Evolutionary conservation across 1,140 invertebrate species (phyloP).

Genomic region (Cepaea nemoralis): DNA sequence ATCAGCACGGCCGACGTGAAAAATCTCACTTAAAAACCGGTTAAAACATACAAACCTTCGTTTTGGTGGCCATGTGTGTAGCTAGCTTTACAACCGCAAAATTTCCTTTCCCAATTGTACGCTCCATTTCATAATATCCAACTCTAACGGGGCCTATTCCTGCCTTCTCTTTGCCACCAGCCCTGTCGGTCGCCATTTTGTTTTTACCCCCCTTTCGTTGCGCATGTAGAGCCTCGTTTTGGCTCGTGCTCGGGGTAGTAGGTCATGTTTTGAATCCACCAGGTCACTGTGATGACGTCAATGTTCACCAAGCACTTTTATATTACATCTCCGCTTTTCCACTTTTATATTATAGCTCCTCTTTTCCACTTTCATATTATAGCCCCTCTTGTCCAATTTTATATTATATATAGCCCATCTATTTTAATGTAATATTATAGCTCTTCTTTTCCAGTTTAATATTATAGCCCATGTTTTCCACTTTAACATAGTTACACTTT

Average conservation of each 20-base stretch:
- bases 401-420: too few species aligned
- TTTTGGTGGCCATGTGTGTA: constrained; percentile 93
- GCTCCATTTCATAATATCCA: constrained; percentile 95
- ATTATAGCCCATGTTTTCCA: too few species aligned
- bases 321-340: background rate
- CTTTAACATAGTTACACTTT: too few species aligned
- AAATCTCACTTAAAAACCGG: background rate
- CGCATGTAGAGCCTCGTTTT: constrained; percentile 36
- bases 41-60: constrained; percentile 82
- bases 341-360: too few species aligned
- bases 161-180: constrained; percentile 50
- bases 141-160: constrained; percentile 72
- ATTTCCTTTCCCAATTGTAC: constrained; percentile 96
- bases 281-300: constrained; percentile 37
- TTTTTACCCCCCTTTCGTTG: constrained; percentile 46
- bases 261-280: constrained; percentile 41
- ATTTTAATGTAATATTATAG: too few species aligned
- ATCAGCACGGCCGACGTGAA: background rate
- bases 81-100: constrained; percentile 96
- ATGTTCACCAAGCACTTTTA: constrained; percentile 21
- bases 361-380: background rate
- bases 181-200: constrained; percentile 65
- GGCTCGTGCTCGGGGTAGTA: constrained; percentile 25
- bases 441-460: too few species aligned
- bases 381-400: too few species aligned